phyloP scores from a whole-genome alignment of 2,113 vertebrate genomes.

The Piaya cayana region DNA sequence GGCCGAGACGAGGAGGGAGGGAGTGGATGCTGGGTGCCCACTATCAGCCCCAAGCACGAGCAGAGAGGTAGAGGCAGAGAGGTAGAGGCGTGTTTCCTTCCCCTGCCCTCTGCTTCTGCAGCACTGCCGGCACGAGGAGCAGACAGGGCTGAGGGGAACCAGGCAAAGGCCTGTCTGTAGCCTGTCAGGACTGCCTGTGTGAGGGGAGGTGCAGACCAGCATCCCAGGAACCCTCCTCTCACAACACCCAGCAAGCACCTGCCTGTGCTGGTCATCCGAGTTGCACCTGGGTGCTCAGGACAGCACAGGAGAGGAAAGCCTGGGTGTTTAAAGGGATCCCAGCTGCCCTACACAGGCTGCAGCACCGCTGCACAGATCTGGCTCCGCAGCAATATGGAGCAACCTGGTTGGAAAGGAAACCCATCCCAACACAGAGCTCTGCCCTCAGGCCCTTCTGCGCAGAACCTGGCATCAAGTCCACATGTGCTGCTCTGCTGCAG shows the following conservation, averaged over 20 bases:
- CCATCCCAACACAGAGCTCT: rapidly evolving
- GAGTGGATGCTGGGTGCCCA: background rate
- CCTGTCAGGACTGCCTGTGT: background rate
- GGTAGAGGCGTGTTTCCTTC: rapidly evolving
- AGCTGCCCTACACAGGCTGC: background rate
- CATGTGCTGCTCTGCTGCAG: rapidly evolving
- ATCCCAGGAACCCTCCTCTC: background rate
- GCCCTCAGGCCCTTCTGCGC: background rate
- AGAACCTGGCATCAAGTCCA: background rate
- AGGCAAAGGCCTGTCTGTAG: rapidly evolving
- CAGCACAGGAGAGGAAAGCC: background rate
- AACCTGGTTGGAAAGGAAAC: background rate
- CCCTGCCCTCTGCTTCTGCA: background rate
- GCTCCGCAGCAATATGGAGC: background rate
- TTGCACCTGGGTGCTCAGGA: background rate
- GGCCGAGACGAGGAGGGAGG: background rate
- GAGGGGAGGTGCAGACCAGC: background rate
- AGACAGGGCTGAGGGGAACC: background rate
- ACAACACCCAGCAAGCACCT: background rate
- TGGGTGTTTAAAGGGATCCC: background rate
- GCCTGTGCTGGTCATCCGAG: background rate
- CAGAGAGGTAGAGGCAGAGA: rapidly evolving
- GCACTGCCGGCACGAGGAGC: rapidly evolving
- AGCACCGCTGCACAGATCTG: background rate
- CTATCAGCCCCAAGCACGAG: background rate